A percentile compares a stretch with the other conserved stretches of the same genome.
These are phyloP conservation scores for Elmis aenea DNA, from an alignment of 2,888 invertebrate species.

Conservation along the genomic window DNA sequence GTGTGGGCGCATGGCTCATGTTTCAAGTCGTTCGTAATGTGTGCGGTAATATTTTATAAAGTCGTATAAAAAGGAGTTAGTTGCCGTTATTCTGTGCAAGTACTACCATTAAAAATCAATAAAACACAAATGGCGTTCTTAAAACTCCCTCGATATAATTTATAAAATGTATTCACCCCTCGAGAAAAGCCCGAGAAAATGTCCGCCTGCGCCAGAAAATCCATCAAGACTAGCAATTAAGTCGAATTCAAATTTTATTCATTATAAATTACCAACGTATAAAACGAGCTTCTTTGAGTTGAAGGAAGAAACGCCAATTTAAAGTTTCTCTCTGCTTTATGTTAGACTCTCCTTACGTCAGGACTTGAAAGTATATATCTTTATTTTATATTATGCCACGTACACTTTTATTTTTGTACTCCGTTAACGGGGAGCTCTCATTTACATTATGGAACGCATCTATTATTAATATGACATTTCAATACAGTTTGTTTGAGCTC, in stretches of 20 bases:
- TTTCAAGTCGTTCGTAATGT: too few species aligned
- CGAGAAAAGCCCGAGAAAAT: constrained; percentile 37
- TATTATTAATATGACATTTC: too few species aligned
- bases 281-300: constrained; percentile 46
- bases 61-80: too few species aligned
- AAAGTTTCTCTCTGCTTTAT: constrained; percentile 41
- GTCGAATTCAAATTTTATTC: constrained; percentile 50
- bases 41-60: too few species aligned
- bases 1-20: too few species aligned
- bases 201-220: constrained; percentile 42
- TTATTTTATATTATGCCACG: too few species aligned
- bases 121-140: constrained; percentile 44
- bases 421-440: too few species aligned
- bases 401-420: too few species aligned
- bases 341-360: constrained; percentile 19
- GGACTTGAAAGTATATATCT: not conserved
- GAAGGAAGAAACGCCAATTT: constrained; percentile 47
- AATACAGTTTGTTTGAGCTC: too few species aligned
- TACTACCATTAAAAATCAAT: constrained; percentile 40
- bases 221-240: constrained; percentile 49
- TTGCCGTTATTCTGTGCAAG: too few species aligned
- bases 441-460: too few species aligned
- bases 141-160: constrained; percentile 39
- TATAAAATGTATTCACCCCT: constrained; percentile 38
- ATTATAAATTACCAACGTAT: constrained; percentile 49